A percentile compares a stretch with the other conserved stretches of the same genome.
Evolutionary conservation across 2,113 vertebrate species (phyloP).

Genomic region (Callopanchax toddi): DNA sequence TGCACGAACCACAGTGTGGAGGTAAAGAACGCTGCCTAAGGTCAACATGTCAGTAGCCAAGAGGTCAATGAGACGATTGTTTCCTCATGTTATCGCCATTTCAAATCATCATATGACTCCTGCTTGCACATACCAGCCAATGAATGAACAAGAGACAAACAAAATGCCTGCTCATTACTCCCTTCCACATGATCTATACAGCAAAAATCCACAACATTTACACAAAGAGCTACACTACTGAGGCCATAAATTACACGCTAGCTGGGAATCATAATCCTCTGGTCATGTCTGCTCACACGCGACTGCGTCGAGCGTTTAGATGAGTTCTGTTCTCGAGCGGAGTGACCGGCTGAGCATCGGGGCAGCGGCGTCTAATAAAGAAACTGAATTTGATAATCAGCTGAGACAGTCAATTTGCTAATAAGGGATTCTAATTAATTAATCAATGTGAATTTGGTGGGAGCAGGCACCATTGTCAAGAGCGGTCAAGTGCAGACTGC

Average conservation of each 20-base stretch:
- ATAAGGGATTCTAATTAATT: slow-evolving; percentile 81
- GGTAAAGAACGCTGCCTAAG: slow-evolving; percentile 52
- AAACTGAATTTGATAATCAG: slow-evolving; percentile 80
- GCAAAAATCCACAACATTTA: not conserved
- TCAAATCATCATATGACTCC: slow-evolving; percentile 66
- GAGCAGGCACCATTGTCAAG: slow-evolving; percentile 75
- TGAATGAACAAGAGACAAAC: slow-evolving; percentile 58
- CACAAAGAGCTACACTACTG: not conserved
- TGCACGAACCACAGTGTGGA: slow-evolving; percentile 50
- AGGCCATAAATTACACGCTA: slow-evolving; percentile 4
- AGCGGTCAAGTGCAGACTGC: slow-evolving; percentile 78
- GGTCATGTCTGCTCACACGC: slow-evolving; percentile 22
- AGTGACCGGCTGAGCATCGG: slow-evolving; percentile 40
- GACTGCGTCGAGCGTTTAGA: slow-evolving; percentile 21
- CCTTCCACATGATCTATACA: not conserved
- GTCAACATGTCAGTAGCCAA: slow-evolving; percentile 50
- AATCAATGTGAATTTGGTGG: slow-evolving; percentile 82
- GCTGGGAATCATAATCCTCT: slow-evolving; percentile 2
- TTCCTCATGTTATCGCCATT: slow-evolving; percentile 56
- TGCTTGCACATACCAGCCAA: slow-evolving; percentile 27
- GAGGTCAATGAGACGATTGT: slow-evolving; percentile 64
- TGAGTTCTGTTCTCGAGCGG: slow-evolving; percentile 29
- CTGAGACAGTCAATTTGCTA: slow-evolving; percentile 83
- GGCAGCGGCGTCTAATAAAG: slow-evolving; percentile 74
- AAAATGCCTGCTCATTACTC: slow-evolving; percentile 28